Evolutionary conservation across 2,797 vertebrate genomes (phyloP).

Genomic region (Alauda arvensis): DNA sequence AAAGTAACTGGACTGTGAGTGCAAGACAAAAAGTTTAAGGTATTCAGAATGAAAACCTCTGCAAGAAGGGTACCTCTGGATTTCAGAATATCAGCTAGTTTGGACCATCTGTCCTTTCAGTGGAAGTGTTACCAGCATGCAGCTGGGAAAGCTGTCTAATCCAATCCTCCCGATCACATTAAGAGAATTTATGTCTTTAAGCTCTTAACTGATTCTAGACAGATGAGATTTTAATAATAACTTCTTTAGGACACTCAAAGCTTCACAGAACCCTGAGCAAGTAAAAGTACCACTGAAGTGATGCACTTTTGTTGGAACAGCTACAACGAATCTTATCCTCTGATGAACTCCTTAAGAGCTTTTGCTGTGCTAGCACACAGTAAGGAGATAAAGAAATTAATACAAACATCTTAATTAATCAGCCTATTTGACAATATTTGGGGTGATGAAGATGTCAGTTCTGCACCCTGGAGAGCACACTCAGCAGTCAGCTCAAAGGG

Average conservation of each 20-base stretch:
- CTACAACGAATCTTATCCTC: neutral
- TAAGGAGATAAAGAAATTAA: neutral
- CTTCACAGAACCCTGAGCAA: neutral
- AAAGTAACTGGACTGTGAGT: neutral
- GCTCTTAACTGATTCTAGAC: neutral
- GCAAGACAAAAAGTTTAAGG: neutral
- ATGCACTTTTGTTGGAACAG: neutral
- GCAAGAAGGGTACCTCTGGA: neutral
- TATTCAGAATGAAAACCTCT: neutral
- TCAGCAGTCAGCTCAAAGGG: neutral
- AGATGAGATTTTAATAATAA: neutral
- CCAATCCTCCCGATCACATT: neutral
- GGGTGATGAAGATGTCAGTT: neutral
- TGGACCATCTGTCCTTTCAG: neutral
- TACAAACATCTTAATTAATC: neutral
- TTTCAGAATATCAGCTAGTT: neutral
- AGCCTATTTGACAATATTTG: neutral
- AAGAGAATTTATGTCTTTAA: neutral
- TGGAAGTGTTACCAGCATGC: neutral
- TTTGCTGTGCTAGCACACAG: neutral
- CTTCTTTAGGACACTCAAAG: neutral
- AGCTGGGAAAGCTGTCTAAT: neutral
- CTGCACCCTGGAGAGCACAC: fast-evolving
- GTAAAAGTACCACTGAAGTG: neutral
- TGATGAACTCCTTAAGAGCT: neutral